phyloP scores from a whole-genome alignment of 2,888 invertebrate species.

The Thereva nobilitata region DNA sequence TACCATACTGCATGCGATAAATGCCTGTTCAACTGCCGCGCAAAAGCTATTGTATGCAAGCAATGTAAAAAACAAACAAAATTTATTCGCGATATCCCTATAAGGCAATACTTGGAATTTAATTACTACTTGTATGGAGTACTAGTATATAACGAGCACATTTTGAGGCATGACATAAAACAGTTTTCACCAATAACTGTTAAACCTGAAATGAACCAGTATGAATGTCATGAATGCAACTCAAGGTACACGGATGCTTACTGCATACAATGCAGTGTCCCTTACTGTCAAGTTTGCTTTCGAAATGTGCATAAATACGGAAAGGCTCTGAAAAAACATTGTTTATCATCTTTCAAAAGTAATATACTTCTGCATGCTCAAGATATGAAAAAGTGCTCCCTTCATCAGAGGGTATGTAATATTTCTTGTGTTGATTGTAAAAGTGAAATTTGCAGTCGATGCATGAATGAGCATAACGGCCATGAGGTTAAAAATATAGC shows the following conservation, averaged over 20 bases:
- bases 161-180: slow-evolving; percentile 23
- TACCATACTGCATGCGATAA: slow-evolving; percentile 71
- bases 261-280: slow-evolving; percentile 51
- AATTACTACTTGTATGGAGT: slow-evolving; percentile 55
- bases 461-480: slow-evolving; percentile 45
- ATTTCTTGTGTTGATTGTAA: slow-evolving; percentile 48
- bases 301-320: slow-evolving; percentile 50
- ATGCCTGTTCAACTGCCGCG: slow-evolving; percentile 61
- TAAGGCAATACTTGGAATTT: slow-evolving; percentile 51
- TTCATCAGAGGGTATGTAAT: slow-evolving; percentile 42
- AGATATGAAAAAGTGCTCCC: slow-evolving; percentile 42
- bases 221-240: slow-evolving; percentile 52
- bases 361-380: slow-evolving; percentile 39
- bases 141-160: slow-evolving; percentile 33
- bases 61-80: slow-evolving; percentile 58
- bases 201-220: not conserved
- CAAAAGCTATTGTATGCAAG: slow-evolving; percentile 60
- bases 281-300: slow-evolving; percentile 52
- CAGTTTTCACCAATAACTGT: slow-evolving; percentile 40
- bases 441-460: slow-evolving; percentile 44
- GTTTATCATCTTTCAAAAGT: slow-evolving; percentile 33
- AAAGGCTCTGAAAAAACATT: slow-evolving; percentile 50
- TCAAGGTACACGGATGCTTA: slow-evolving; percentile 44
- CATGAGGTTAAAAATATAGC: slow-evolving; percentile 43
- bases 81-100: slow-evolving; percentile 34